Evolutionary conservation across 2,888 invertebrate genomes (phyloP).

Genomic region (Apodemia mormo): DNA sequence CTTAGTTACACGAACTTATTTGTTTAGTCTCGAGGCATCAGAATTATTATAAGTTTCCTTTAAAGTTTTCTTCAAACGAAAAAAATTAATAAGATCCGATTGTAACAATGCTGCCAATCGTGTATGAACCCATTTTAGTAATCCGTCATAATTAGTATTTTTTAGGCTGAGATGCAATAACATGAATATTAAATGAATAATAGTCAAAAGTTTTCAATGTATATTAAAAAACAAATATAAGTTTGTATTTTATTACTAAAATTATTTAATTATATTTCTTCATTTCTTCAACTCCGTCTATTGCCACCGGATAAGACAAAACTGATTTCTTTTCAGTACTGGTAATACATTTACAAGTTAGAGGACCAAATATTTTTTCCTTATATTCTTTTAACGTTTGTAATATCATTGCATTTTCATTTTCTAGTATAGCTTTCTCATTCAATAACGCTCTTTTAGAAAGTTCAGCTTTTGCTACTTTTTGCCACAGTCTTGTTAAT

Average conservation of each 20-base stretch:
- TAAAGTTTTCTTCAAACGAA: too few relatives aligned
- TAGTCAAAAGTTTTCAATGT: too few relatives aligned
- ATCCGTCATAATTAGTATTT: too few relatives aligned
- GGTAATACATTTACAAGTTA: slow-evolving; percentile 52
- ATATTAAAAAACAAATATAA: too few relatives aligned
- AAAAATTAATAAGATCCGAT: too few relatives aligned
- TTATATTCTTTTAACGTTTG: slow-evolving; percentile 46
- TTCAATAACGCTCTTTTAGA: slow-evolving; percentile 59
- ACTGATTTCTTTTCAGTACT: slow-evolving; percentile 35
- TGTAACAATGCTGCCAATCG: too few relatives aligned
- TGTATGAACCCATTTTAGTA: too few relatives aligned
- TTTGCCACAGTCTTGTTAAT: slow-evolving; percentile 67
- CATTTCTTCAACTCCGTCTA: slow-evolving; percentile 57
- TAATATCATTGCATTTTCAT: slow-evolving; percentile 57
- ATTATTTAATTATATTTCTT: slow-evolving; percentile 45
- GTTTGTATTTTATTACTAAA: not conserved
- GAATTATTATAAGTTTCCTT: too few relatives aligned
- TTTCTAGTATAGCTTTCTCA: slow-evolving; percentile 61
- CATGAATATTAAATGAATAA: too few relatives aligned
- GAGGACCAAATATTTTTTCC: slow-evolving; percentile 45
- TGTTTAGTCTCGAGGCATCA: too few relatives aligned
- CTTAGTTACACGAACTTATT: too few relatives aligned
- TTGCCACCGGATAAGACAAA: slow-evolving; percentile 47
- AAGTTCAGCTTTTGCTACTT: slow-evolving; percentile 65
- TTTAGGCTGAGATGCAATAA: too few relatives aligned